Evolutionary conservation across 2,797 vertebrate genomes (phyloP).

Genomic region (Naso thynnoides): DNA sequence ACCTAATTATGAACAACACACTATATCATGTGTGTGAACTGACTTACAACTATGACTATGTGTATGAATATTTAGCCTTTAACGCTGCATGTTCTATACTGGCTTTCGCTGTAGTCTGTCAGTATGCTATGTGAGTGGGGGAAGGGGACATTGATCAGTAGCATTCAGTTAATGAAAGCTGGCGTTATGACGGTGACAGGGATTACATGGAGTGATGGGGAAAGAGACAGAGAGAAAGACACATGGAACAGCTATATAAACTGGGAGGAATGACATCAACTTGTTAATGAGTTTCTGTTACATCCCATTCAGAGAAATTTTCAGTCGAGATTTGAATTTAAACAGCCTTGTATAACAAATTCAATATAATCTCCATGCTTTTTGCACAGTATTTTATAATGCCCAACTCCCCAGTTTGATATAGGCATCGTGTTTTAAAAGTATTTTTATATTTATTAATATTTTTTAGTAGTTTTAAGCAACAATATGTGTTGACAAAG

Average conservation of each 20-base stretch:
- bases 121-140: conserved; percentile 85
- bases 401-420: conserved; percentile 61
- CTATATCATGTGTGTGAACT: conserved; percentile 6
- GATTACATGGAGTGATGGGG: conserved; percentile 67
- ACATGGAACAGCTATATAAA: conserved; percentile 64
- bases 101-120: conserved; percentile 88
- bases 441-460: conserved; percentile 20
- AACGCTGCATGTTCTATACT: conserved; percentile 56
- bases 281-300: conserved; percentile 25
- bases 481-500: conserved; percentile 31
- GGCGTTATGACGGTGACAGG: conserved; percentile 63
- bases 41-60: conserved; percentile 30
- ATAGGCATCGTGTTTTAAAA: conserved; percentile 33
- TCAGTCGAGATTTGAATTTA: conserved; percentile 1
- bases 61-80: conserved; percentile 36
- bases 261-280: conserved; percentile 59
- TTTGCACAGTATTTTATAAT: conserved; percentile 21
- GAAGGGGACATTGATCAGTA: conserved; percentile 75
- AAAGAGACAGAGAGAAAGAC: conserved; percentile 63
- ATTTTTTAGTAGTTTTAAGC: conserved; percentile 44
- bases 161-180: conserved; percentile 73
- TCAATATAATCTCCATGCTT: neutral
- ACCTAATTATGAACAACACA: conserved; percentile 21
- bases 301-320: conserved; percentile 16
- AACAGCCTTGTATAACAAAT: conserved; percentile 21